Evolutionary conservation across 2,797 vertebrate species (phyloP), one percentile per base, ranked within the genome.

Genomic region (Avahi laniger): DNA sequence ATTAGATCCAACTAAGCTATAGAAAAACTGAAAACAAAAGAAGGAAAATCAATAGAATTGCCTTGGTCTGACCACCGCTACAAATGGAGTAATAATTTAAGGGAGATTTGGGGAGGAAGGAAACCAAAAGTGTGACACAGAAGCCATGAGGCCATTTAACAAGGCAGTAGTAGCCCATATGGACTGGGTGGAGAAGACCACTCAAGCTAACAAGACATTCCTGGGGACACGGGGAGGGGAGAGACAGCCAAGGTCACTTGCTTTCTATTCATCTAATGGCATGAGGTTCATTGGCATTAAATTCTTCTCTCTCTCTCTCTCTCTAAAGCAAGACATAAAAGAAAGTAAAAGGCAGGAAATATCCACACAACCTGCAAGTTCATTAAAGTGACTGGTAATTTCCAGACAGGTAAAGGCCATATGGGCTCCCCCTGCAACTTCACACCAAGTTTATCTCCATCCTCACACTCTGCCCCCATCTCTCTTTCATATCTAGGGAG

Each of bases 61-160:
- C 78, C 73, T 79, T 91, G 69, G 82, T 95, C 88, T 93, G 91
- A 57, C 78, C 93, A 89, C 18, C 52, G 65, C 90, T 61, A 59
- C 76, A 96, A 93, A 95, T 89, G 85, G 96, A 96, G 85, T 93
- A 85, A 89, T 93, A 91, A 93, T 87, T 93, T 82, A 93, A 91
- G 38, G 81, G 79, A 61, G n/a, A 94, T 65, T 72, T 96, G 50
- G 67, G 82, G 72, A 83, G 41, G 48, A 93, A 88, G 67, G 69
- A 95, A 96, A 92, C 70, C 41, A 6, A 61, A 93, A 79, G 85
- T 33, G 50, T 93, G 78, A 85, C 95, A 88, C 33, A 0, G 41
- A 57, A 90, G 83, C 57, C 41, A 0, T 0, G 73, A 85, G 89
- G 92, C 84, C 67, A 69, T 89, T 85, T 95, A 94, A 87, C 38